Evolutionary conservation across 2,113 vertebrate genomes (phyloP).

Genomic region (Ctenodactylus gundi): DNA sequence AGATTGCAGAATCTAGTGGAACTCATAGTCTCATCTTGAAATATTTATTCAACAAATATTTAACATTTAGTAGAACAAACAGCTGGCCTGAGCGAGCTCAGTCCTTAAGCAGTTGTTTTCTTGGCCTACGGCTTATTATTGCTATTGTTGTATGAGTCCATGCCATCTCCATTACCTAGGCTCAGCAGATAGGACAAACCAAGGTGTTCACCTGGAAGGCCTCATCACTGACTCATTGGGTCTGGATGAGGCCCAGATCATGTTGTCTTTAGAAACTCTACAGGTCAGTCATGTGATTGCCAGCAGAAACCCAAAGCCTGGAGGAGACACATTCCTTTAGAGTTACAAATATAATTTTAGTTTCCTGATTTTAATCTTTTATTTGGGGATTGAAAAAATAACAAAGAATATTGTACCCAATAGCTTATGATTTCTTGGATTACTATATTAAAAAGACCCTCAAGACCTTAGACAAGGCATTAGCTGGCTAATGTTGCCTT

Average conservation of each 20-base stretch:
- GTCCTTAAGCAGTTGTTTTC: background rate
- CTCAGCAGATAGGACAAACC: background rate
- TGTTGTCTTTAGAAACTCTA: background rate
- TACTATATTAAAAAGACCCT: background rate
- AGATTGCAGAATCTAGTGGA: slow-evolving; percentile 45
- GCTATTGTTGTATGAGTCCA: background rate
- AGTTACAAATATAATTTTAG: background rate
- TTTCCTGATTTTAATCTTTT: slow-evolving; percentile 27
- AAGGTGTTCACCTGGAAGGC: background rate
- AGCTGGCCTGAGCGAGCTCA: background rate
- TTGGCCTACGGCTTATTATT: background rate
- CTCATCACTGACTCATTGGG: background rate
- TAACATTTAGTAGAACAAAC: slow-evolving; percentile 61
- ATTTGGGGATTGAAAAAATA: background rate
- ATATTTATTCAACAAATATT: slow-evolving; percentile 71
- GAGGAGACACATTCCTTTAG: background rate
- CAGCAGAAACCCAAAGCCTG: background rate
- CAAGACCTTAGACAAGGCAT: background rate
- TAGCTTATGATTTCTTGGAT: background rate
- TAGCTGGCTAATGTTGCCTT: background rate
- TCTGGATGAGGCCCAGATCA: background rate
- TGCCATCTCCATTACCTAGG: background rate
- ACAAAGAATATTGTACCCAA: background rate
- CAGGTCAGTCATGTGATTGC: background rate
- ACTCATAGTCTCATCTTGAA: slow-evolving; percentile 55